Evolutionary conservation across 2,113 vertebrate species (phyloP).

Genomic region (Ochotona princeps): DNA sequence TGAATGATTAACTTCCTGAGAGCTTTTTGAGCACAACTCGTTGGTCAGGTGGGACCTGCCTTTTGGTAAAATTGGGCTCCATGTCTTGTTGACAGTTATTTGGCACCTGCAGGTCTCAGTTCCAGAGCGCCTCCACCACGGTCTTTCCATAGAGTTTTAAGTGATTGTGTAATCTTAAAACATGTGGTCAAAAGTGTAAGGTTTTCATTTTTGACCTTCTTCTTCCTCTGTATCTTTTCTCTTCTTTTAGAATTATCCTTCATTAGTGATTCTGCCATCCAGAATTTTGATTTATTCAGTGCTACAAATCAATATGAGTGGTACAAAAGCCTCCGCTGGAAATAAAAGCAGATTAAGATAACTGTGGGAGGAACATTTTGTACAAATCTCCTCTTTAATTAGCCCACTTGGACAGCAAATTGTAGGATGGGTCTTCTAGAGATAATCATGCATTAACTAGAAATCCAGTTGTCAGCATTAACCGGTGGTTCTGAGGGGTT

Average conservation of each 20-base stretch:
- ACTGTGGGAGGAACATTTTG: constrained; percentile 69
- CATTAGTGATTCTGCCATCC: constrained; percentile 42
- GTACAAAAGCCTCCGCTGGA: constrained; percentile 77
- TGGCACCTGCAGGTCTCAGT: neutral
- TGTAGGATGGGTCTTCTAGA: constrained; percentile 74
- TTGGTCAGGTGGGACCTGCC: constrained; percentile 51
- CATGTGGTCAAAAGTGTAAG: constrained; percentile 25
- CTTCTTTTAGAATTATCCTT: constrained; percentile 62
- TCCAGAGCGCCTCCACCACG: neutral
- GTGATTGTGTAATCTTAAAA: constrained; percentile 34
- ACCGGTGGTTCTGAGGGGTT: constrained; percentile 70
- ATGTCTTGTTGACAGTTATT: constrained; percentile 59
- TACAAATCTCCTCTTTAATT: constrained; percentile 71
- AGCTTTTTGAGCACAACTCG: constrained; percentile 43
- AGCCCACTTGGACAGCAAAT: constrained; percentile 78
- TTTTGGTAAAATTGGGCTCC: neutral
- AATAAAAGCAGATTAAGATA: constrained; percentile 81
- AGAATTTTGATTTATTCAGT: constrained; percentile 63
- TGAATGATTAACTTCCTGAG: constrained; percentile 61
- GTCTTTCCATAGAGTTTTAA: constrained; percentile 54
- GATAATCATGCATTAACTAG: constrained; percentile 76
- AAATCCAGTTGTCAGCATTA: constrained; percentile 76
- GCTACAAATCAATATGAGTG: constrained; percentile 77
- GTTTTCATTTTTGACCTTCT: constrained; percentile 60
- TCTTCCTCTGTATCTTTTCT: constrained; percentile 36